These are phyloP conservation scores for Ia io DNA, from an alignment of 2,113 vertebrate species.

Conservation along the genomic window DNA sequence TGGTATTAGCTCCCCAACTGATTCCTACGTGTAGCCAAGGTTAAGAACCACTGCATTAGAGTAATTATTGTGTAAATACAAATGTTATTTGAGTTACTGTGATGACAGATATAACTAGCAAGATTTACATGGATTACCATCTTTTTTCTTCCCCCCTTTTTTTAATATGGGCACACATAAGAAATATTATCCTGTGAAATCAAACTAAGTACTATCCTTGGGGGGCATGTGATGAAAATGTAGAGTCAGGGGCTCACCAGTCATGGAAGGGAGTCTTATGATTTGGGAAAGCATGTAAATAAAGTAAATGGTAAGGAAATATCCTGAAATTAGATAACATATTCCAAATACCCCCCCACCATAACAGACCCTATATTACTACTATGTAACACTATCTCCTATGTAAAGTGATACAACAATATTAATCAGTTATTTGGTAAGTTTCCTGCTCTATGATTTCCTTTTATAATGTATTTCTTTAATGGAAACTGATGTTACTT, in stretches of 20 bases:
- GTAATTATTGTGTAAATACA: not conserved
- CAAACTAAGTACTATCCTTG: not conserved
- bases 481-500: not conserved
- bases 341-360: not conserved
- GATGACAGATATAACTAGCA: not conserved
- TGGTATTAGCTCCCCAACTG: not conserved
- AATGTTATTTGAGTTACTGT: conserved; percentile 13
- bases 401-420: not conserved
- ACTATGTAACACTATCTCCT: not conserved
- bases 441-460: not conserved
- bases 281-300: not conserved
- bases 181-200: not conserved
- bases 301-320: not conserved
- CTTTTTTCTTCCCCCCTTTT: not conserved
- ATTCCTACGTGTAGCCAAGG: not conserved
- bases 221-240: not conserved
- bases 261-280: not conserved
- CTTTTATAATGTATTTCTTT: not conserved
- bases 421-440: not conserved
- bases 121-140: not conserved
- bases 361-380: not conserved
- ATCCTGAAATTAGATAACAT: not conserved
- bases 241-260: not conserved
- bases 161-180: not conserved
- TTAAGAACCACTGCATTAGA: not conserved